These are phyloP conservation scores for Acleris cristana DNA, from an alignment of 2,888 invertebrate genomes.

Conservation along the genomic window DNA sequence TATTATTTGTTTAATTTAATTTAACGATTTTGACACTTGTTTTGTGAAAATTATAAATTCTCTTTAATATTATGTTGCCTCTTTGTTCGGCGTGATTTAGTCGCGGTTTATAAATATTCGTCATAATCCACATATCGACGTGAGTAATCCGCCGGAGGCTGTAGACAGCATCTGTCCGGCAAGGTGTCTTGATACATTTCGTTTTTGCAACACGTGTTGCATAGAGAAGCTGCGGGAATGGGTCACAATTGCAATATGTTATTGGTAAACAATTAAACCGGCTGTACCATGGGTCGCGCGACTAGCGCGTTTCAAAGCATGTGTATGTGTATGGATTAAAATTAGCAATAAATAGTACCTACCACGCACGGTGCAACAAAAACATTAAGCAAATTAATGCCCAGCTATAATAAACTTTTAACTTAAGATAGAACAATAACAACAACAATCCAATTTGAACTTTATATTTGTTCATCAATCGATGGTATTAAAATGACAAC, in stretches of 20 bases:
- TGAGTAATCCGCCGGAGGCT: constrained; percentile 56
- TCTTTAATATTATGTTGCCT: neutral
- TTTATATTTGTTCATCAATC: too few relatives aligned
- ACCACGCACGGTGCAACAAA: neutral
- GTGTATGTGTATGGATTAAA: neutral
- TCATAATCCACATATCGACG: constrained; percentile 39
- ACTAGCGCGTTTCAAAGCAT: neutral
- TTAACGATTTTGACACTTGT: constrained; percentile 5
- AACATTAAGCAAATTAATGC: neutral
- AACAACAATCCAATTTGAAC: too few relatives aligned
- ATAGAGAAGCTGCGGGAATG: constrained; percentile 21
- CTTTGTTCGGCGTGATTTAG: neutral
- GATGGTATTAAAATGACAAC: too few relatives aligned
- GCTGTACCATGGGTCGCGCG: neutral
- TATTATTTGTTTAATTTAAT: constrained; percentile 25
- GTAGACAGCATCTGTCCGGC: constrained; percentile 75
- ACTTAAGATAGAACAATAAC: too few relatives aligned
- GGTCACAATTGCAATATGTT: constrained; percentile 30
- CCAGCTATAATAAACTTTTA: too few relatives aligned
- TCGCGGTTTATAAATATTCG: constrained; percentile 6
- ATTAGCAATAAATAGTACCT: neutral
- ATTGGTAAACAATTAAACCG: constrained; percentile 16
- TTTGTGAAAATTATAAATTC: neutral
- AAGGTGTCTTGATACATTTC: constrained; percentile 67
- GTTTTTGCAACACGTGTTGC: constrained; percentile 58